Percentiles rank a stretch among this genome's conserved stretches.
Evolutionary conservation across 2,888 invertebrate genomes (phyloP).

Genomic region (Rhogogaster chlorosoma): DNA sequence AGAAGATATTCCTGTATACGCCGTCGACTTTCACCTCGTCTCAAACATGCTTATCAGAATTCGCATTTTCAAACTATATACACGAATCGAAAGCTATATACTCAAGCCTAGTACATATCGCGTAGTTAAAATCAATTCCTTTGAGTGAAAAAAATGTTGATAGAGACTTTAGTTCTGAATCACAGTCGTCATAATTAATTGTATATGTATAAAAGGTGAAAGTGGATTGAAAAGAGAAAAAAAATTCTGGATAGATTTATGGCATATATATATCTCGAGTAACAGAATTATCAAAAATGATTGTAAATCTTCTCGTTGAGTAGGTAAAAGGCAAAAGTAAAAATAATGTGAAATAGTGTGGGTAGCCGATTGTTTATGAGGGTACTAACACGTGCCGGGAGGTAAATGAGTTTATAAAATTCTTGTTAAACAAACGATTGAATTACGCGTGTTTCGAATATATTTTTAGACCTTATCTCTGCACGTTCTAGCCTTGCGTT

Average conservation of each 20-base stretch:
- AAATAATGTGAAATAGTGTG: constrained; percentile 18
- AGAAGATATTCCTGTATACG: not conserved
- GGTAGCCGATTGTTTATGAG: constrained; percentile 33
- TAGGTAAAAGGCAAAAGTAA: not conserved
- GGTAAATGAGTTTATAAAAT: constrained; percentile 43
- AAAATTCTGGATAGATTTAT: not conserved
- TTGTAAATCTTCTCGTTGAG: not conserved
- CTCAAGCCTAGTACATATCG: not conserved
- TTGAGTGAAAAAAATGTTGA: not conserved
- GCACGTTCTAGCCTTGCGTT: constrained; percentile 23
- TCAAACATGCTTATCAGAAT: not conserved
- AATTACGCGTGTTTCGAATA: constrained; percentile 16
- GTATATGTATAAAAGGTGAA: not conserved
- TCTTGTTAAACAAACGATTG: constrained; percentile 40
- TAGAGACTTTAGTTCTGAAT: not conserved
- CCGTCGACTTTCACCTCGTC: not conserved
- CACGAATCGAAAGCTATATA: not conserved
- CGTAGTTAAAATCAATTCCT: not conserved
- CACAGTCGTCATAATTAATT: not conserved
- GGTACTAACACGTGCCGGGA: constrained; percentile 40
- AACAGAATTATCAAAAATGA: not conserved
- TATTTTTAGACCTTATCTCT: constrained; percentile 44
- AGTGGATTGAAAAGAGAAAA: not conserved
- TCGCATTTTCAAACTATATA: not conserved
- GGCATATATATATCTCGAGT: not conserved